A percentile compares a stretch with the other conserved stretches of the same genome.
Evolutionary conservation across 2,797 vertebrate species (phyloP).

Genomic region (Pteropus rufus): DNA sequence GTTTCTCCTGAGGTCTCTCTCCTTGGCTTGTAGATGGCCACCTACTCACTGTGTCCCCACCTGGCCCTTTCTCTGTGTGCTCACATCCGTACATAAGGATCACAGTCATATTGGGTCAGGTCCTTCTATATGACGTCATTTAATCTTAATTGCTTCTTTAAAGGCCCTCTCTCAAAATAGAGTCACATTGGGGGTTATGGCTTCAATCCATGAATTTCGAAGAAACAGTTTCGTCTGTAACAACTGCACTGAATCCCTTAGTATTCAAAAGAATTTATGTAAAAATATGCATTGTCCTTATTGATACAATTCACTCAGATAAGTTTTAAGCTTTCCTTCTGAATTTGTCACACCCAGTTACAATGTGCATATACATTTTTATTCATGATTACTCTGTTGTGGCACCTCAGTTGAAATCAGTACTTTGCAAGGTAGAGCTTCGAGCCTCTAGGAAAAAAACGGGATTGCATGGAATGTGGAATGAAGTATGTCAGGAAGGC

Average conservation of each 20-base stretch:
- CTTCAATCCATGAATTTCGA: not conserved
- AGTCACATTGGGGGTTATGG: not conserved
- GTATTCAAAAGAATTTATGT: constrained; percentile 37
- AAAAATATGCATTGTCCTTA: not conserved
- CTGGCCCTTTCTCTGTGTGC: not conserved
- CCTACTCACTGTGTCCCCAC: not conserved
- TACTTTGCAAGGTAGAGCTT: constrained; percentile 12
- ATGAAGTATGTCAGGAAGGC: not conserved
- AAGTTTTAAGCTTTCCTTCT: constrained; percentile 23
- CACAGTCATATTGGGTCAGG: not conserved
- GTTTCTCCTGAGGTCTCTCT: not conserved
- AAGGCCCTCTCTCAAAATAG: not conserved
- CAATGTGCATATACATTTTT: not conserved
- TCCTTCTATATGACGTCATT: not conserved
- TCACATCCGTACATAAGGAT: rapidly evolving
- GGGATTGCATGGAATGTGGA: constrained; percentile 1
- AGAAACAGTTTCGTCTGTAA: not conserved
- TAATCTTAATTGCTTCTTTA: not conserved
- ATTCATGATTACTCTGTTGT: not conserved
- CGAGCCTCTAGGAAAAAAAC: not conserved
- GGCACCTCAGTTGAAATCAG: constrained; percentile 51
- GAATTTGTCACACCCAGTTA: constrained; percentile 8
- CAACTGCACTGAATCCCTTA: not conserved
- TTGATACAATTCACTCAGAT: constrained; percentile 51
- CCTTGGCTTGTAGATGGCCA: not conserved